Evolutionary conservation across 2,113 vertebrate species (phyloP).

Genomic region (Patagioenas fasciata): DNA sequence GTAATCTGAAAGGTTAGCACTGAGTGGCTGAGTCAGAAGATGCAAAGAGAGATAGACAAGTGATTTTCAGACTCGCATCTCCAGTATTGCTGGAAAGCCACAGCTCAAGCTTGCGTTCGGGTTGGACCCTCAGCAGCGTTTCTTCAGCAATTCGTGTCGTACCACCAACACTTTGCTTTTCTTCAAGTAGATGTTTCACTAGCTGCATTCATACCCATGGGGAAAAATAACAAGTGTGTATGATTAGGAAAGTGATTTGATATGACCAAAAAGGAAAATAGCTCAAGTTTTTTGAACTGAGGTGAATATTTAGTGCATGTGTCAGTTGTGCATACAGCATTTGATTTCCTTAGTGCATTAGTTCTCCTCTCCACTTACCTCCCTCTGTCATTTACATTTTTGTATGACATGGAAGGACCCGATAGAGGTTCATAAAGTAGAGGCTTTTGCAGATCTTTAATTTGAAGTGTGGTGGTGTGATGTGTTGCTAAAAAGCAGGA

Average conservation of each 20-base stretch:
- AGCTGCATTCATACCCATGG: neutral
- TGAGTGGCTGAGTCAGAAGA: neutral
- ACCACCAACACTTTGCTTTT: neutral
- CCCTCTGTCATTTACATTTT: neutral
- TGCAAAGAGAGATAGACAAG: neutral
- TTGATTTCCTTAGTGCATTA: neutral
- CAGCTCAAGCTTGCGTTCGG: neutral
- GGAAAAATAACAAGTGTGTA: neutral
- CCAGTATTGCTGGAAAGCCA: neutral
- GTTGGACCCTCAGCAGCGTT: neutral
- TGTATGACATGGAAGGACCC: neutral
- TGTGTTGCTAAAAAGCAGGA: neutral
- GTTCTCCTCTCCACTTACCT: neutral
- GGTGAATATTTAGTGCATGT: conserved; percentile 17
- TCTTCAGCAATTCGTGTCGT: neutral
- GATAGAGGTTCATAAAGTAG: neutral
- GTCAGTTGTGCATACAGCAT: neutral
- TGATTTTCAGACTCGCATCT: neutral
- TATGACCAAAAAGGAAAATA: conserved; percentile 15
- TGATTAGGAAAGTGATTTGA: conserved; percentile 39
- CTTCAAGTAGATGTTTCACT: conserved; percentile 1
- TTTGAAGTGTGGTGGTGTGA: neutral
- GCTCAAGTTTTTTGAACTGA: neutral
- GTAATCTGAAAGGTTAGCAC: neutral
- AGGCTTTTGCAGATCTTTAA: neutral